Evolutionary conservation across 2,113 vertebrate genomes (phyloP).

Genomic region (Odocoileus hemionus): DNA sequence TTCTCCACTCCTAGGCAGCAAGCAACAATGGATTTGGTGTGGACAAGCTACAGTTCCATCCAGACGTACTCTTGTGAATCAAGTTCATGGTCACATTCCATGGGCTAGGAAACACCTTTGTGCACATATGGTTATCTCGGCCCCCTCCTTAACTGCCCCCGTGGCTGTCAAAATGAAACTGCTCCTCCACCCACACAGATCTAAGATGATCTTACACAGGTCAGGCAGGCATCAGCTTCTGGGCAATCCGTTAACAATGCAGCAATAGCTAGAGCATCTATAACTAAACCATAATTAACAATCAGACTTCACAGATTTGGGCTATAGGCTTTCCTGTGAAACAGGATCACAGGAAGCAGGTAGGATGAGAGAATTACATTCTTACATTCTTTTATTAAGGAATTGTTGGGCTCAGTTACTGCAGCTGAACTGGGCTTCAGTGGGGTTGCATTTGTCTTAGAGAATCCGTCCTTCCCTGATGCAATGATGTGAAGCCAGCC

Average conservation of each 20-base stretch:
- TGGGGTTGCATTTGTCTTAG: constrained; percentile 37
- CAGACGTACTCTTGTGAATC: background rate
- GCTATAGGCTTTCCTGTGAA: constrained; percentile 50
- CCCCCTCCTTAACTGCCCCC: background rate
- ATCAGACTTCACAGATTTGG: constrained; percentile 56
- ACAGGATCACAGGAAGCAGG: background rate
- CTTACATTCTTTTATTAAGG: constrained; percentile 64
- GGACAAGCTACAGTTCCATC: background rate
- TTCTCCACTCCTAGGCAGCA: background rate
- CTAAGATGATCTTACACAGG: background rate
- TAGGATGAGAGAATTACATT: constrained; percentile 57
- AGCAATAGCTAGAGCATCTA: constrained; percentile 45
- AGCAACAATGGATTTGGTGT: rapidly evolving
- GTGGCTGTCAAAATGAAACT: background rate
- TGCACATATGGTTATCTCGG: background rate
- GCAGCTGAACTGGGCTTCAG: background rate
- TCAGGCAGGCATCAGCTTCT: constrained; percentile 27
- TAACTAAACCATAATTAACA: constrained; percentile 60
- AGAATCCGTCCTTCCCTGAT: background rate
- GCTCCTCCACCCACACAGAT: background rate
- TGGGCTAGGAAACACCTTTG: background rate
- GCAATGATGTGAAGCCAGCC: background rate
- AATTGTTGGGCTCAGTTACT: constrained; percentile 14
- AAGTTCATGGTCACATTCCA: background rate
- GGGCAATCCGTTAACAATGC: background rate